These are phyloP conservation scores for Triplophysa dalaica DNA, from an alignment of 2,113 vertebrate species.

Conservation along the genomic window DNA sequence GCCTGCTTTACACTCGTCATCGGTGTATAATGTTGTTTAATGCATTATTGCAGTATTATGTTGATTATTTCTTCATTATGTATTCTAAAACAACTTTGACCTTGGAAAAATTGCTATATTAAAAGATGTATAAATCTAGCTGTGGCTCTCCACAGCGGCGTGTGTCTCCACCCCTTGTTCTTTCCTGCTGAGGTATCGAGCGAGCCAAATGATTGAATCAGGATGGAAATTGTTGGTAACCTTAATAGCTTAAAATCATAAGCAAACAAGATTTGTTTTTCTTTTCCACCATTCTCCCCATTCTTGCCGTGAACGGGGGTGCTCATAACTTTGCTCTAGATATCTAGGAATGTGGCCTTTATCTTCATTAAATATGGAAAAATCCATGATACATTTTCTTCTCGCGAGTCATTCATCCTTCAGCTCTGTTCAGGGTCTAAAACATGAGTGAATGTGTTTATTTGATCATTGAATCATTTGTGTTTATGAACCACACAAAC, in stretches of 20 bases:
- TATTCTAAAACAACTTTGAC: too few relatives aligned
- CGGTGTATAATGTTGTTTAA: not conserved
- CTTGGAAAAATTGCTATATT: too few relatives aligned
- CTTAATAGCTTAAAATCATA: slow-evolving; percentile 22
- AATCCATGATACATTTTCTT: not conserved
- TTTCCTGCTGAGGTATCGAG: slow-evolving; percentile 5
- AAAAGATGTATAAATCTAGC: not conserved
- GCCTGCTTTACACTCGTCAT: not conserved
- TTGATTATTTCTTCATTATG: too few relatives aligned
- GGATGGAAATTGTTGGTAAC: slow-evolving; percentile 50
- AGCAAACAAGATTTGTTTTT: slow-evolving; percentile 12
- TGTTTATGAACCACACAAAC: too few relatives aligned
- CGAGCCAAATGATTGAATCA: slow-evolving; percentile 54
- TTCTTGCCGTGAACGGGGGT: not conserved
- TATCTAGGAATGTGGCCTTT: slow-evolving; percentile 46
- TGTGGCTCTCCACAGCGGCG: not conserved
- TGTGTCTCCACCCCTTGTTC: not conserved
- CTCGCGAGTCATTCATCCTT: not conserved
- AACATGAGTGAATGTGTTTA: not conserved
- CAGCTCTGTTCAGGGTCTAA: not conserved
- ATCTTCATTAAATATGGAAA: slow-evolving; percentile 26
- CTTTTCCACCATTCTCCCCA: not conserved
- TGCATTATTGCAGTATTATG: too few relatives aligned
- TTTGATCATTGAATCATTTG: too few relatives aligned
- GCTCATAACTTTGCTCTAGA: slow-evolving; percentile 11